phyloP scores from a whole-genome alignment of 2,888 invertebrate species.

The Heteropelma amictum region DNA sequence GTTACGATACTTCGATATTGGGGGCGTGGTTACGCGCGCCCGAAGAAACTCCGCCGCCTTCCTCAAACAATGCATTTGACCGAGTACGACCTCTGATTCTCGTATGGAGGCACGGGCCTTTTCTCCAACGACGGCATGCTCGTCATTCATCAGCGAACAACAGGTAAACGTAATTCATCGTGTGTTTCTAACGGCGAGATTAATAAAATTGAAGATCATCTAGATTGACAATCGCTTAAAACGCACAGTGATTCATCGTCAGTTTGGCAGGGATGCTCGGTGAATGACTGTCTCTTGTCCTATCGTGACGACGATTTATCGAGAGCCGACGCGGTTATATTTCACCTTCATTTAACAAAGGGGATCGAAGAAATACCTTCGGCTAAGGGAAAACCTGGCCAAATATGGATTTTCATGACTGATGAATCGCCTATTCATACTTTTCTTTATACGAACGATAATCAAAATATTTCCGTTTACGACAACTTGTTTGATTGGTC shows the following conservation, averaged over 20 bases:
- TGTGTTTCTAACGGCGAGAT: background rate
- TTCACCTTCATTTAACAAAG: slow-evolving; percentile 80
- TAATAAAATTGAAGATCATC: too few species aligned
- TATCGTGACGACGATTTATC: slow-evolving; percentile 79
- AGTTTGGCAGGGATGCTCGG: slow-evolving; percentile 81
- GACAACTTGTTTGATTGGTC: slow-evolving; percentile 86
- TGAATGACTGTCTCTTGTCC: slow-evolving; percentile 82
- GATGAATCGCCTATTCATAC: slow-evolving; percentile 84
- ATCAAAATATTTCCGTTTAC: slow-evolving; percentile 74
- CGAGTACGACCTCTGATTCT: slow-evolving; percentile 75
- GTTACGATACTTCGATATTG: slow-evolving; percentile 61
- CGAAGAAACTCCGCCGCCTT: slow-evolving; percentile 67
- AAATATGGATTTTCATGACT: slow-evolving; percentile 85
- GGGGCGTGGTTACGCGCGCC: slow-evolving; percentile 76
- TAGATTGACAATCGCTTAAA: too few species aligned
- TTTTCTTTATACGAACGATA: slow-evolving; percentile 77
- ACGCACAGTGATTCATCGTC: slow-evolving; percentile 51
- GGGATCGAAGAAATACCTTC: slow-evolving; percentile 80
- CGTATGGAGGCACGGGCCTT: slow-evolving; percentile 82
- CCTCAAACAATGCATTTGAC: slow-evolving; percentile 61
- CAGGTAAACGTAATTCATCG: background rate
- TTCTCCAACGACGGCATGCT: slow-evolving; percentile 81
- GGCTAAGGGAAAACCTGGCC: slow-evolving; percentile 72
- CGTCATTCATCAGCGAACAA: slow-evolving; percentile 76
- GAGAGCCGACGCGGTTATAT: slow-evolving; percentile 83